phyloP scores from a whole-genome alignment of 2,113 vertebrate genomes.

The Turdus rufiventris region DNA sequence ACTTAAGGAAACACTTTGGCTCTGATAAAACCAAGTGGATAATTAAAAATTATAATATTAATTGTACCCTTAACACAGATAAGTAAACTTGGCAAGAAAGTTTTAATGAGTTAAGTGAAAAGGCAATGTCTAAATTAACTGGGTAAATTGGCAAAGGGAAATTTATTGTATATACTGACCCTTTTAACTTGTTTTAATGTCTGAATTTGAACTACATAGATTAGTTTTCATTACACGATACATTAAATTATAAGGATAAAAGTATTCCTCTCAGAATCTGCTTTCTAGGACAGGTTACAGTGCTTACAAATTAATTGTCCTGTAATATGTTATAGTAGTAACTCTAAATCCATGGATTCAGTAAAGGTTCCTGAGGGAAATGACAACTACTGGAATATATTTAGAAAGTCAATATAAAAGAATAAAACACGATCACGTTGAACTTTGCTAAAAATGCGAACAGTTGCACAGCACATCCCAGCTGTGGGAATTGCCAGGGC shows the following conservation, averaged over 20 bases:
- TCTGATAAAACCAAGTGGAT: slow-evolving; percentile 55
- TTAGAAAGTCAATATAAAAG: neutral
- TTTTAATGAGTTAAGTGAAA: slow-evolving; percentile 63
- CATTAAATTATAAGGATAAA: slow-evolving; percentile 23
- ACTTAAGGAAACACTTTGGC: slow-evolving; percentile 55
- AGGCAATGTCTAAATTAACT: slow-evolving; percentile 47
- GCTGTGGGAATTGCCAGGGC: neutral
- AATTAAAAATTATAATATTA: slow-evolving; percentile 65
- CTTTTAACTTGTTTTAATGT: slow-evolving; percentile 52
- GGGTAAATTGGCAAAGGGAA: slow-evolving; percentile 54
- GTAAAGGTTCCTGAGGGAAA: neutral
- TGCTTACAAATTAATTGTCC: slow-evolving; percentile 28
- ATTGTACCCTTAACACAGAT: slow-evolving; percentile 57
- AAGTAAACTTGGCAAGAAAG: slow-evolving; percentile 58
- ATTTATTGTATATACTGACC: slow-evolving; percentile 55
- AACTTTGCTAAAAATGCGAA: neutral
- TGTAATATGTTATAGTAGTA: neutral
- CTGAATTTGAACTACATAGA: slow-evolving; percentile 38
- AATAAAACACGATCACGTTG: neutral
- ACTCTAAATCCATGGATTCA: neutral
- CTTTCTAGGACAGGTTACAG: slow-evolving; percentile 41
- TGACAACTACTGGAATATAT: neutral
- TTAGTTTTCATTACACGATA: slow-evolving; percentile 45
- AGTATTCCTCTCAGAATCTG: slow-evolving; percentile 7
- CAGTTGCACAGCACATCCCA: neutral